These are phyloP conservation scores for Peromyscus nudipes DNA, from an alignment of 2,797 vertebrate species.

Conservation along the genomic window DNA sequence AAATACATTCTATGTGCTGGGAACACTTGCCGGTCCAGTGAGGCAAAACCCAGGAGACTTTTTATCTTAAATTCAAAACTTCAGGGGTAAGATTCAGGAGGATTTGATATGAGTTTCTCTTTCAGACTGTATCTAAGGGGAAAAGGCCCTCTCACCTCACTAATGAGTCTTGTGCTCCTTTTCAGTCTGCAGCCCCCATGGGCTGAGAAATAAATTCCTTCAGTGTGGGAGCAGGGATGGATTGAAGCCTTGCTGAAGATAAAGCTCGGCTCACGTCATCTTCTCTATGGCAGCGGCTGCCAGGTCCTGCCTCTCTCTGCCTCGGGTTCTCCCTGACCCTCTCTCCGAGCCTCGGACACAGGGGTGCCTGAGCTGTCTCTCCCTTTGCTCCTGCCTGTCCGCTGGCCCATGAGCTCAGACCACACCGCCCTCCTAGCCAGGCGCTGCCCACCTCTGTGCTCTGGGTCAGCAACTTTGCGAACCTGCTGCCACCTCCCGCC, in stretches of 20 bases:
- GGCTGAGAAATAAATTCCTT: constrained; percentile 47
- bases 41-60: constrained; percentile 54
- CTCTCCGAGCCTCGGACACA: neutral
- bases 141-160: neutral
- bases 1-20: constrained; percentile 14
- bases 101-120: constrained; percentile 41
- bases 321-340: neutral
- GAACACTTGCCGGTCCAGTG: constrained; percentile 28
- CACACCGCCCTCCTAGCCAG: neutral
- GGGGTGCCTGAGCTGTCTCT: neutral
- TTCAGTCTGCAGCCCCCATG: neutral
- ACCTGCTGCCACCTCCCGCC: neutral
- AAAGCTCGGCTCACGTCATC: neutral
- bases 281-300: neutral
- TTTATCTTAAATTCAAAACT: constrained; percentile 68
- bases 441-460: neutral
- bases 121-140: neutral
- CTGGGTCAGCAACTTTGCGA: neutral
- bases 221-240: neutral
- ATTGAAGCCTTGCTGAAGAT: neutral
- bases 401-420: neutral
- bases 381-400: neutral
- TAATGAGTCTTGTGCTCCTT: neutral
- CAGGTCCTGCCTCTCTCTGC: neutral
- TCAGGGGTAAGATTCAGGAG: constrained; percentile 35